Conservation (phyloP, 2,888 invertebrate species). For the Volucella inflata region DNA sequence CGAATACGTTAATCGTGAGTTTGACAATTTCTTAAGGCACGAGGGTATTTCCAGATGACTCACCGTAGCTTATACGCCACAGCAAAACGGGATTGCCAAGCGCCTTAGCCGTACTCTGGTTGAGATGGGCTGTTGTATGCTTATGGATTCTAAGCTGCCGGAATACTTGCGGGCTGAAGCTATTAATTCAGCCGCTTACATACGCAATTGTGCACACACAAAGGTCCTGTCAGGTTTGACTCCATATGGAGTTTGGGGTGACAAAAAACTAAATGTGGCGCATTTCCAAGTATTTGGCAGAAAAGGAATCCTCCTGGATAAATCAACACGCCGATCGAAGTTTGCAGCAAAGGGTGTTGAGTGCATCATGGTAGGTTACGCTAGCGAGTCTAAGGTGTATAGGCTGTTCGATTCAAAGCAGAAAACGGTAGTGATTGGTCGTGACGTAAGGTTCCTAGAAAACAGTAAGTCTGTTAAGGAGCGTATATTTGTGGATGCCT, state of each 20-base stretch:
- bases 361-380: not conserved
- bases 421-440: not conserved
- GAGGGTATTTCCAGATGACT: conserved; percentile 38
- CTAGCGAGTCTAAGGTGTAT: not conserved
- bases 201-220: conserved; percentile 19
- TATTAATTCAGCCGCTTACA: conserved; percentile 38
- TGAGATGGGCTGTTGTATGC: conserved; percentile 77
- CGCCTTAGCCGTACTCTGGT: conserved; percentile 52
- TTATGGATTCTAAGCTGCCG: conserved; percentile 75
- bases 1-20: conserved; percentile 38
- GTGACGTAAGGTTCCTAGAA: too few species aligned
- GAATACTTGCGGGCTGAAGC: conserved; percentile 73
- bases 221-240: conserved; percentile 18
- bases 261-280: conserved; percentile 16
- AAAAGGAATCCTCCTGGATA: too few species aligned
- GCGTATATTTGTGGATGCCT: too few species aligned
- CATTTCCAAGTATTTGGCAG: too few species aligned
- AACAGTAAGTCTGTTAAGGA: too few species aligned
- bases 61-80: conserved; percentile 50
- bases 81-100: conserved; percentile 58
- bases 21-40: conserved; percentile 11
- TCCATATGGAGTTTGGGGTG: conserved; percentile 46
- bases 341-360: not conserved
- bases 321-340: too few species aligned
- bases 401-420: not conserved